Conservation (phyloP, 2,888 invertebrate species). For the Lithophane semibrunnea region DNA sequence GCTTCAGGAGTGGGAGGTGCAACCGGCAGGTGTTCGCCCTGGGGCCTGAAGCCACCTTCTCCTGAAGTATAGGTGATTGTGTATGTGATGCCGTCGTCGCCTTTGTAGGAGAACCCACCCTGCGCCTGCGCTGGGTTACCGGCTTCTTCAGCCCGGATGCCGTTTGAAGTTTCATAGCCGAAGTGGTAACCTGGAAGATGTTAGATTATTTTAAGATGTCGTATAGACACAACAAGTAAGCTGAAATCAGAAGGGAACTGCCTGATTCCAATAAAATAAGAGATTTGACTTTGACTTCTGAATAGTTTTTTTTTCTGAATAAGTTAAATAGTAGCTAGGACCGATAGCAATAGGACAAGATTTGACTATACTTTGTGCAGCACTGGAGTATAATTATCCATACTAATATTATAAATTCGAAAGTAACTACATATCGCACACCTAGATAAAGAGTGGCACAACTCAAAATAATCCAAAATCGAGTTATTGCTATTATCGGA, state of each 20-base stretch:
- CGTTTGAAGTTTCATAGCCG: constrained; percentile 84
- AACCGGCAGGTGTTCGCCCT: constrained; percentile 90
- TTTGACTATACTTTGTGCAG: neutral
- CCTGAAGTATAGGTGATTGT: constrained; percentile 89
- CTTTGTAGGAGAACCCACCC: constrained; percentile 90
- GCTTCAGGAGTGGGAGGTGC: constrained; percentile 90
- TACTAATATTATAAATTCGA: too few relatives aligned
- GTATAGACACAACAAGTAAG: neutral
- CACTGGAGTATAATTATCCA: neutral
- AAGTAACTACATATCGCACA: too few relatives aligned
- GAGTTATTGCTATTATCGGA: too few relatives aligned
- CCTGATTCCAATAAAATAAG: neutral
- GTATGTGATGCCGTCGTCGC: constrained; percentile 90
- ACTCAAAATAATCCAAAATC: too few relatives aligned
- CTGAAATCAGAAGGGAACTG: neutral
- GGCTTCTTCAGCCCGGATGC: constrained; percentile 82
- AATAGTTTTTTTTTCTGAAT: neutral
- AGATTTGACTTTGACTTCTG: too few relatives aligned
- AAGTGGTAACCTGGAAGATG: constrained; percentile 79
- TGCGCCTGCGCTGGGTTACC: constrained; percentile 78
- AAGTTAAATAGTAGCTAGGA: too few relatives aligned
- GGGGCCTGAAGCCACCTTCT: constrained; percentile 90
- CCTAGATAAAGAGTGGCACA: too few relatives aligned
- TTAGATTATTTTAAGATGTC: neutral
- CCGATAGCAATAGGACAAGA: neutral